Evolutionary conservation across 2,113 vertebrate species (phyloP).

Genomic region (Cichladusa arquata): DNA sequence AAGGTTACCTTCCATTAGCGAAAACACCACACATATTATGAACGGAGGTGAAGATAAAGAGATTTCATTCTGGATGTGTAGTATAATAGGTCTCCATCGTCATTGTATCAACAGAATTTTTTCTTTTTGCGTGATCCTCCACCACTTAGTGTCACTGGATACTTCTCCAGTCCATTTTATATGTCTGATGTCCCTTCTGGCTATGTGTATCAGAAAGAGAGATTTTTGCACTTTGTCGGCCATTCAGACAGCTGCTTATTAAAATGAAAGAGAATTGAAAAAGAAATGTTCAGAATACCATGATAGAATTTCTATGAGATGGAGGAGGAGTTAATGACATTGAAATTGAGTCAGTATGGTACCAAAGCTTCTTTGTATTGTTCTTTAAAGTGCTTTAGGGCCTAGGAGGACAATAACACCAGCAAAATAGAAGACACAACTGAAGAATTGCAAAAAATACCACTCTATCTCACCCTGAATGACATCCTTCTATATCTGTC

Average conservation of each 20-base stretch:
- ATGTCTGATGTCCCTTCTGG: background rate
- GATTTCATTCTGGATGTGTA: background rate
- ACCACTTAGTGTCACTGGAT: background rate
- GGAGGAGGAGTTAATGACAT: background rate
- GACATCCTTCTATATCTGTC: background rate
- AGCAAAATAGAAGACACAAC: background rate
- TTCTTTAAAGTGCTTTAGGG: background rate
- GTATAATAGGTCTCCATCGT: background rate
- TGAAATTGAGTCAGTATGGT: background rate
- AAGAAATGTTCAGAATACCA: background rate
- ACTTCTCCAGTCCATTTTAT: background rate
- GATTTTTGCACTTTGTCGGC: background rate
- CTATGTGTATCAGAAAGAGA: background rate
- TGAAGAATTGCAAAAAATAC: background rate
- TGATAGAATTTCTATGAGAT: background rate
- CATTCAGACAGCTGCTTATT: background rate
- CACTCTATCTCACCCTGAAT: background rate
- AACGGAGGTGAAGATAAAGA: background rate
- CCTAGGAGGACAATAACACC: background rate
- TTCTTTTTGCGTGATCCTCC: background rate
- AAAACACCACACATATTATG: background rate
- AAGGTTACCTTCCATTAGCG: background rate
- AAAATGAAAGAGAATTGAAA: background rate
- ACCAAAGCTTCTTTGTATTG: background rate
- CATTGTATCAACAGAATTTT: background rate